phyloP scores from a whole-genome alignment of 2,113 vertebrate genomes.

The Vimba vimba region DNA sequence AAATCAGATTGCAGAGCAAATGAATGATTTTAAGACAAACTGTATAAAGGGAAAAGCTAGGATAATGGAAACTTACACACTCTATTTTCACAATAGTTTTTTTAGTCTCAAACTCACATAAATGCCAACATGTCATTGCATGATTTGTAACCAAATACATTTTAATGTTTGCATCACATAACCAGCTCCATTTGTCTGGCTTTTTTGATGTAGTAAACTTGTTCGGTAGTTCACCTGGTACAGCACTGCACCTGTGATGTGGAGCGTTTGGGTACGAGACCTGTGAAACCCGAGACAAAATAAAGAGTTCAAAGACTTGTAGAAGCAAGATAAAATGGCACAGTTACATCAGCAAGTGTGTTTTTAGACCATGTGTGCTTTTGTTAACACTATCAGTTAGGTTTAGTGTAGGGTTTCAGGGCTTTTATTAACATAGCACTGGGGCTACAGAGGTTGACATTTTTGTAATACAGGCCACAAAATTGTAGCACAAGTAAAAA shows the following conservation, averaged over 20 bases:
- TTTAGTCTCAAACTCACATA: slow-evolving; percentile 29
- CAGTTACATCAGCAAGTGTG: not conserved
- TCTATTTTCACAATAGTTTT: not conserved
- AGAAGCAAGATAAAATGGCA: not conserved
- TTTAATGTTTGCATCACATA: not conserved
- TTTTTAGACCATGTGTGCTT: not conserved
- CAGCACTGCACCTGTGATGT: not conserved
- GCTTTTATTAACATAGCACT: too few species aligned
- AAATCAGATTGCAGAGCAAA: slow-evolving; percentile 5
- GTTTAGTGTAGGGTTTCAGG: too few species aligned
- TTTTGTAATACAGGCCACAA: too few species aligned
- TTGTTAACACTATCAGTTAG: not conserved
- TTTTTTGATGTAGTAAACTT: not conserved
- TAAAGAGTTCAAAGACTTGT: not conserved
- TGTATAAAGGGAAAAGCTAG: not conserved
- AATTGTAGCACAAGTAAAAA: too few species aligned
- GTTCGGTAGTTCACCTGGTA: not conserved
- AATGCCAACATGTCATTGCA: not conserved
- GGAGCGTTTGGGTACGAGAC: not conserved
- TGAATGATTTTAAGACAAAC: not conserved
- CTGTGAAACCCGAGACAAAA: not conserved
- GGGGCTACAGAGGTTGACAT: too few species aligned
- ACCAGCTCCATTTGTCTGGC: not conserved
- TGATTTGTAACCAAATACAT: not conserved
- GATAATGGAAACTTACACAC: not conserved